A percentile compares a stretch with the other conserved stretches of the same genome.
Evolutionary conservation across 2,797 vertebrate species (phyloP).

Genomic region (Okamejei kenojei): DNA sequence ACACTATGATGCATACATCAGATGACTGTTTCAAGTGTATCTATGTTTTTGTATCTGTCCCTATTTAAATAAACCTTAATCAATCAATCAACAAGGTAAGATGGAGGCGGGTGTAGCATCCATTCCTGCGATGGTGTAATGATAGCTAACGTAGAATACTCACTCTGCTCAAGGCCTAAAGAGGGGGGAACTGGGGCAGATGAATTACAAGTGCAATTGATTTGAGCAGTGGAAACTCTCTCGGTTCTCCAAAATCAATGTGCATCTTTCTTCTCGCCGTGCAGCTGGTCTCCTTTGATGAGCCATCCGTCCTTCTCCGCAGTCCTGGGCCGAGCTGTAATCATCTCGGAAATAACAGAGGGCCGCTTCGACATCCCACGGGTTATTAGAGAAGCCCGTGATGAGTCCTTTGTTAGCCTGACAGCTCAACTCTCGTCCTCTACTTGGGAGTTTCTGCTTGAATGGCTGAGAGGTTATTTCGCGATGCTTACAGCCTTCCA

Average conservation of each 20-base stretch:
- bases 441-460: not conserved
- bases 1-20: no score
- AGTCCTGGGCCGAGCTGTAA: not conserved
- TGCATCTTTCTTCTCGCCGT: not conserved
- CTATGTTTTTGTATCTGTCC: no score
- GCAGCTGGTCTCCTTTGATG: not conserved
- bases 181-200: not conserved
- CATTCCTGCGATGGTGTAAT: not conserved
- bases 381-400: not conserved
- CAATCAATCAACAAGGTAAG: no score
- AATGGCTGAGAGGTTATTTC: not conserved
- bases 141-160: not conserved
- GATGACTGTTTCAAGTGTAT: no score
- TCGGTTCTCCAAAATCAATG: not conserved
- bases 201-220: not conserved
- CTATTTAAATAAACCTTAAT: no score
- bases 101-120: not conserved
- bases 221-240: not conserved
- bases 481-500: not conserved
- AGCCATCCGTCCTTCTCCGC: not conserved
- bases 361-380: not conserved
- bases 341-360: not conserved
- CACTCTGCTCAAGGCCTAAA: not conserved
- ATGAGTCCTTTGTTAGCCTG: slow-evolving; percentile 4
- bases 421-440: not conserved